These are phyloP conservation scores for Sitophilus oryzae DNA, from an alignment of 1,140 invertebrate species.

Conservation along the genomic window DNA sequence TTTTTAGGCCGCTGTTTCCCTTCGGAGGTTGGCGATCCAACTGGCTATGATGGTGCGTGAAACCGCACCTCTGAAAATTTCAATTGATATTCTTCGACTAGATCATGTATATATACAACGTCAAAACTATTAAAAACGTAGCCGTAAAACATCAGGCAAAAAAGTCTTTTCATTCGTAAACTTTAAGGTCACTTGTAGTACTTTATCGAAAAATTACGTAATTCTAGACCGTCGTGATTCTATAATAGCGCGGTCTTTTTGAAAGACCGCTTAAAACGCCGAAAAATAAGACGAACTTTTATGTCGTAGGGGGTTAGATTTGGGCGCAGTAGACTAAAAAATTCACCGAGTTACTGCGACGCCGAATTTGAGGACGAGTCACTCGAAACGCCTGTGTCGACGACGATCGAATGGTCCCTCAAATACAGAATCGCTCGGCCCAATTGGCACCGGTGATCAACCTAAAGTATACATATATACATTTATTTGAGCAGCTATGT, in stretches of 20 bases:
- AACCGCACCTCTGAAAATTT: no score
- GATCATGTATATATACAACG: slow-evolving; percentile 22
- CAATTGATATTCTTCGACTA: slow-evolving; percentile 17
- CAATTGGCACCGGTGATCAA: slow-evolving; percentile 35
- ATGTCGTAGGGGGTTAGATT: slow-evolving; percentile 18
- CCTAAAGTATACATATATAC: slow-evolving; percentile 24
- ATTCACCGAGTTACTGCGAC: slow-evolving; percentile 13
- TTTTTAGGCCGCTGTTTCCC: no score
- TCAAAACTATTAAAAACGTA: slow-evolving; percentile 17
- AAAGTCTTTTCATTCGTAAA: slow-evolving; percentile 25
- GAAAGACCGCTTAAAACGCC: no score
- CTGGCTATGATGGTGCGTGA: no score
- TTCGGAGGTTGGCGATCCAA: no score
- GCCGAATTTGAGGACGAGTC: background rate
- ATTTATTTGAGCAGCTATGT: slow-evolving; percentile 21
- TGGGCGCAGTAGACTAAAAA: slow-evolving; percentile 17
- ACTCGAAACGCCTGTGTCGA: slow-evolving; percentile 10
- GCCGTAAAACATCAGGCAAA: slow-evolving; percentile 21
- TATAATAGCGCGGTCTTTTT: no score
- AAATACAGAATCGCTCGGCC: slow-evolving; percentile 34
- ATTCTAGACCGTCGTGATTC: background rate
- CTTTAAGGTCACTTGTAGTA: slow-evolving; percentile 24
- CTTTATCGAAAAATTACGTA: slow-evolving; percentile 16
- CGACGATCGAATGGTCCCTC: slow-evolving; percentile 4
- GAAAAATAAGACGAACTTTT: no score